These are phyloP conservation scores for Paradisaea rubra DNA, from an alignment of 2,113 vertebrate genomes.

Conservation along the genomic window DNA sequence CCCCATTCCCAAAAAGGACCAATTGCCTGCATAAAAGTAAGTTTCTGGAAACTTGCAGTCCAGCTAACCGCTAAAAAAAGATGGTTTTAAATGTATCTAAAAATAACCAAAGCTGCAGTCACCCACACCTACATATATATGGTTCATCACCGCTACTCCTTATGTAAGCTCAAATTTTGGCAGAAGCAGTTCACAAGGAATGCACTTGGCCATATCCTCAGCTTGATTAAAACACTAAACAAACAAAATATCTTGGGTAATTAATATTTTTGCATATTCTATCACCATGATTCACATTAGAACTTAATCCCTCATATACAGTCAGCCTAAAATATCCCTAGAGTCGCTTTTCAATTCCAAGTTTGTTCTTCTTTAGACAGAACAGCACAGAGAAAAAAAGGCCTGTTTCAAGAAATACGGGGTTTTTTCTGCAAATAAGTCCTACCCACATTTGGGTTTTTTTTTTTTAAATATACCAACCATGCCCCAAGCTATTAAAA, in stretches of 20 bases:
- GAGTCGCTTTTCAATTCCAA: background rate
- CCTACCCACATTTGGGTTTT: accelerated
- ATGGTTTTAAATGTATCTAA: background rate
- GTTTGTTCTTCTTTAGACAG: background rate
- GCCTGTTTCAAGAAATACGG: background rate
- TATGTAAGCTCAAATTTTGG: slow-evolving; percentile 5
- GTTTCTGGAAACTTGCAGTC: background rate
- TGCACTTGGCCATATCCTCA: background rate
- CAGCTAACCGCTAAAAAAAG: background rate
- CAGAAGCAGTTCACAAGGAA: background rate
- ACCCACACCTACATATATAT: background rate
- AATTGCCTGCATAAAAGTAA: background rate
- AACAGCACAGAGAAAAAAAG: background rate
- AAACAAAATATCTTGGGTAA: background rate
- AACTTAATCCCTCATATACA: background rate
- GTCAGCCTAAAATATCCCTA: background rate
- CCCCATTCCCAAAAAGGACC: background rate
- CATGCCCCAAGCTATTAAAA: background rate
- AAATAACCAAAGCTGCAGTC: background rate
- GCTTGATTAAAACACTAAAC: background rate
- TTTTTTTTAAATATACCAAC: background rate
- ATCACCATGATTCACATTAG: background rate
- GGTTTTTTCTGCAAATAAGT: background rate
- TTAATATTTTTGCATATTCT: background rate
- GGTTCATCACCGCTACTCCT: background rate